phyloP scores from a whole-genome alignment of 2,113 vertebrate genomes.

The Telmatochromis bifrenatus region DNA sequence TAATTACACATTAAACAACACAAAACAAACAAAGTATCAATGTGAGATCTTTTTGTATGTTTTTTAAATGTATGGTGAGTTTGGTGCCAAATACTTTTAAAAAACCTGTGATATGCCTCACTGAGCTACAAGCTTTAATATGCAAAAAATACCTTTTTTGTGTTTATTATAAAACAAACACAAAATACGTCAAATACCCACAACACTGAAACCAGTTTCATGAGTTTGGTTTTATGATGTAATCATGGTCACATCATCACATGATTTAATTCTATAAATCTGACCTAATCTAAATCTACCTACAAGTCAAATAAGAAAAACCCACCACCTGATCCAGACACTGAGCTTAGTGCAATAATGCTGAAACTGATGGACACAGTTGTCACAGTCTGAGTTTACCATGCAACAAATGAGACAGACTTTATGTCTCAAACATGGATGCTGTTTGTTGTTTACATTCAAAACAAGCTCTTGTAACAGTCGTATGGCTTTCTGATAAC shows the following conservation, averaged over 20 bases:
- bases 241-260: not conserved
- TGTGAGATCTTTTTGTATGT: not conserved
- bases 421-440: fast-evolving
- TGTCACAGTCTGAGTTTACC: not conserved
- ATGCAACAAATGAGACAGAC: not conserved
- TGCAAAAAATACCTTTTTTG: not conserved
- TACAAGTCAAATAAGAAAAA: not conserved
- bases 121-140: not conserved
- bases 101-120: not conserved
- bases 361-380: not conserved
- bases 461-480: not conserved
- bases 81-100: not conserved
- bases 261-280: not conserved
- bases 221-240: not conserved
- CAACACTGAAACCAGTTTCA: not conserved
- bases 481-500: not conserved
- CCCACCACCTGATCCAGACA: not conserved
- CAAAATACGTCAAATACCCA: not conserved
- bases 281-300: fast-evolving
- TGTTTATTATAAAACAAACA: not conserved
- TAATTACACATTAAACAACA: not conserved
- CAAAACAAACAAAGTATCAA: not conserved
- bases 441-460: not conserved
- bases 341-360: not conserved
- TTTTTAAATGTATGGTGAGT: not conserved